Percentiles rank a stretch among this genome's conserved stretches.
Evolutionary conservation across 2,888 invertebrate genomes (phyloP).

Genomic region (Molanna angustata): DNA sequence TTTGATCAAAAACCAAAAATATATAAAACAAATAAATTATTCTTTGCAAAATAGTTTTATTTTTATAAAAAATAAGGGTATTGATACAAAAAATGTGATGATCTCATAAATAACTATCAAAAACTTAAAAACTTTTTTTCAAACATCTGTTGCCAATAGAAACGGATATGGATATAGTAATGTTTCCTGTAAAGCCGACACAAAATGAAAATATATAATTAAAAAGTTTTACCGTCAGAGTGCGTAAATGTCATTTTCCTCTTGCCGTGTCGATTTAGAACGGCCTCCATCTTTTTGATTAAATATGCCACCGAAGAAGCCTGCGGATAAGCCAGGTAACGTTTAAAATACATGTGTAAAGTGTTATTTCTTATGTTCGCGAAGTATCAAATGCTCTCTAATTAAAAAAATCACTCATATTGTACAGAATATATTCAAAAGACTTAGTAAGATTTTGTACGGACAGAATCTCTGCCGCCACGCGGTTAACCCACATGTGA

Average conservation of each 20-base stretch:
- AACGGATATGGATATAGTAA: conserved; percentile 22
- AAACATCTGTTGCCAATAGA: conserved; percentile 27
- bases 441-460: neutral
- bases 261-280: conserved; percentile 27
- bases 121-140: no score
- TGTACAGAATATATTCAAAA: conserved; percentile 16
- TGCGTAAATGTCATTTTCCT: conserved; percentile 20
- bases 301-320: conserved; percentile 82
- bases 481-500: conserved; percentile 39
- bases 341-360: neutral
- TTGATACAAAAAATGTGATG: no score
- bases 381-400: conserved; percentile 13
- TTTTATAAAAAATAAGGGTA: no score
- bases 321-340: conserved; percentile 81
- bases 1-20: no score
- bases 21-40: no score
- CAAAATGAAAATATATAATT: conserved; percentile 7
- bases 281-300: conserved; percentile 31
- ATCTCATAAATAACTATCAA: no score
- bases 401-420: neutral
- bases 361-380: conserved; percentile 2
- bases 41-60: no score
- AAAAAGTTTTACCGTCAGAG: conserved; percentile 14
- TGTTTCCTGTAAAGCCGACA: no score
- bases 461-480: conserved; percentile 30